Base-by-base conservation (phyloP, 1,140 invertebrate species). In the Diorhabda sublineata region DNA sequence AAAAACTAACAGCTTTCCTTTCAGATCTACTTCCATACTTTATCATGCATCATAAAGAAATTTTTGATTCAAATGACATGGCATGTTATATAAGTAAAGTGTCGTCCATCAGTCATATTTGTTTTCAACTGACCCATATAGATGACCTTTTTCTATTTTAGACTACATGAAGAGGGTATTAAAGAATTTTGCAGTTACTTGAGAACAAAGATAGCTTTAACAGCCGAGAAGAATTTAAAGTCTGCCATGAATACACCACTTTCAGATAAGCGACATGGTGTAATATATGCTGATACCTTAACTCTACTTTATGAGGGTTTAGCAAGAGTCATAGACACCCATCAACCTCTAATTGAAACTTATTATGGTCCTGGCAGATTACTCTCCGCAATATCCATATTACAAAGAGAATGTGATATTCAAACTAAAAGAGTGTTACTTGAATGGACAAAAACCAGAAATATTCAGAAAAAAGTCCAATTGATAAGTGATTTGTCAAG, bases 321-420 rank as follows among this genome's bases (percentile, higher is more conserved):
- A 71, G 96, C 96, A 2, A 83, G 92, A 59, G 88, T 94, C 41
- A 84, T 98, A 58, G 95, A 98, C 83, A 88, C 94, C 42, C 93
- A 97, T 83, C 94, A 97, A 76, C 94, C 96, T 2, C 86, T 98
- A 43, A 90, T 98, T 52, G 95, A 98, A 80, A 96, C 93, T 5
- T 97, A 93, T 82, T 98, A 98, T 84, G 95, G 96, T 78, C 89
- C 89, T 45, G 92, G 93, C 3, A 86, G 87, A 76, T 81, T 97
- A 52, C 80, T 93, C 58, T 86, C 85, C 5, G 88, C 92, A 65
- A 83, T 94, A 64, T 84, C 81, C 65, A 87, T 89, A 75, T 80
- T 97, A 63, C 94, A 97, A 80, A 89, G 88, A 76, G 95, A 97
- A 82, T 97, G 95, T 81, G 94, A 97, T 80, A 79, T 85, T 69